A percentile compares a stretch with the other conserved stretches of the same genome.
Evolutionary conservation across 2,888 invertebrate species (phyloP).

Genomic region (Uloborus plumipes): DNA sequence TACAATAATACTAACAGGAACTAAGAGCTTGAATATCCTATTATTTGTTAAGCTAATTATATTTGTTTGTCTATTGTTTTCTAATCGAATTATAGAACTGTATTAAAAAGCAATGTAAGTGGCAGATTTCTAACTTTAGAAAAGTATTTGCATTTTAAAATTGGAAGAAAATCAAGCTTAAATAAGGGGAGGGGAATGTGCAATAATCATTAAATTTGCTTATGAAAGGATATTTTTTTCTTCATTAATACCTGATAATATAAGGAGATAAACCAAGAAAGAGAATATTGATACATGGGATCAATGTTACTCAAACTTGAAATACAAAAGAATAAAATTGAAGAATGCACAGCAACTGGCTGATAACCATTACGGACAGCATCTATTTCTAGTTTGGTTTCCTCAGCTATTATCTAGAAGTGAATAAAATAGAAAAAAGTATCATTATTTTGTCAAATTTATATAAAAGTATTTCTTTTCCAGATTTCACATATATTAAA

Average conservation of each 20-base stretch:
- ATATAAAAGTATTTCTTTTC: neutral
- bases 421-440: neutral
- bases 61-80: too few species aligned
- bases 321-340: constrained; percentile 73
- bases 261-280: constrained; percentile 73
- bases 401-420: constrained; percentile 71
- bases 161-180: neutral
- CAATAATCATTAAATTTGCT: neutral
- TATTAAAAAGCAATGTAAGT: too few species aligned
- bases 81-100: too few species aligned
- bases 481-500: neutral
- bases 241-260: constrained; percentile 67
- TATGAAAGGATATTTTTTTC: neutral
- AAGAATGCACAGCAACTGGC: constrained; percentile 72
- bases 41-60: neutral
- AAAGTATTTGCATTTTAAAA: neutral
- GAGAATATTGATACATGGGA: constrained; percentile 74
- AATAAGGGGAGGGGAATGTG: neutral
- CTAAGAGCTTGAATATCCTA: neutral
- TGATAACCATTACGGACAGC: constrained; percentile 72
- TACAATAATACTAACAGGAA: neutral
- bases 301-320: constrained; percentile 73
- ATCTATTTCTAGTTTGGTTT: constrained; percentile 73
- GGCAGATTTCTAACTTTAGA: too few species aligned
- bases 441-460: neutral